Percentiles rank a stretch among this genome's conserved stretches.
phyloP scores from a whole-genome alignment of 1,140 invertebrate species.

The Andricus grossulariae region DNA sequence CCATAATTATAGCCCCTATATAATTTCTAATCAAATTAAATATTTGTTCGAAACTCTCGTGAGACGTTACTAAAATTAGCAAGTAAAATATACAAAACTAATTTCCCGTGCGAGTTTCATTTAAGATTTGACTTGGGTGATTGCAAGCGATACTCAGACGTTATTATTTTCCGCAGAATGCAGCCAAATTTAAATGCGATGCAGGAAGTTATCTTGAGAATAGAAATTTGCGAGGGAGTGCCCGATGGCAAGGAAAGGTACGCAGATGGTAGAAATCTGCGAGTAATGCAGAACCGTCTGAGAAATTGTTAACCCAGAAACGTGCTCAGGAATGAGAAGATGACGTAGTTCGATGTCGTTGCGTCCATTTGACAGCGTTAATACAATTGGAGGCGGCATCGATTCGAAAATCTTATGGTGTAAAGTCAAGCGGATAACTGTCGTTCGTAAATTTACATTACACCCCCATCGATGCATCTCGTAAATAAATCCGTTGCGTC shows the following conservation, averaged over 20 bases:
- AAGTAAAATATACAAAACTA: not conserved
- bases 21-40: not conserved
- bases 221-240: not conserved
- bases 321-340: constrained; percentile 54
- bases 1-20: not conserved
- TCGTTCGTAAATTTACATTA: constrained; percentile 1
- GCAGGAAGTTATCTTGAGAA: not conserved
- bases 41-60: not conserved
- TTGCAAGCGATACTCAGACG: not conserved
- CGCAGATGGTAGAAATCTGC: constrained; percentile 51
- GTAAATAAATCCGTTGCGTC: constrained; percentile 18
- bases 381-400: constrained; percentile 39
- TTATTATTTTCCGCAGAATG: constrained; percentile 4
- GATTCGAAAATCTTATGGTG: constrained; percentile 7
- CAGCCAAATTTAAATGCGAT: not conserved
- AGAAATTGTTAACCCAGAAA: constrained; percentile 63
- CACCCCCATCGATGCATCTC: constrained; percentile 13
- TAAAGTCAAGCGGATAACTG: constrained; percentile 7
- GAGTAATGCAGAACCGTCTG: constrained; percentile 48
- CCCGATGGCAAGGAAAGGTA: not conserved
- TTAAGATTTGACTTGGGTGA: not conserved
- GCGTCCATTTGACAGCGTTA: constrained; percentile 52
- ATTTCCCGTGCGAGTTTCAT: not conserved
- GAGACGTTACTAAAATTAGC: not conserved
- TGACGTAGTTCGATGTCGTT: constrained; percentile 46